phyloP scores from a whole-genome alignment of 2,797 vertebrate species.

The Mus spretus region DNA sequence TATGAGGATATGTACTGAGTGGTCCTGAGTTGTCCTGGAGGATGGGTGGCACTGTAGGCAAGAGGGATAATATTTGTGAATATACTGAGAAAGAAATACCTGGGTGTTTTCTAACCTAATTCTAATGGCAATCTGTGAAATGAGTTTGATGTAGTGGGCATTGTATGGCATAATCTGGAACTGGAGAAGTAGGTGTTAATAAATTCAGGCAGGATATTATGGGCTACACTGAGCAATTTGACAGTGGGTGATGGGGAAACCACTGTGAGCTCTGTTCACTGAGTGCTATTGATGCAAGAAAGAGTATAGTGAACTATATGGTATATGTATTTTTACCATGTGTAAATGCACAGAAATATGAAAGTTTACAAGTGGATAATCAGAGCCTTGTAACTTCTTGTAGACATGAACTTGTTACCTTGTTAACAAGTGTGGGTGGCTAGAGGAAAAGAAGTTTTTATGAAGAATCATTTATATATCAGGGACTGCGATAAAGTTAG shows the following conservation, averaged over 20 bases:
- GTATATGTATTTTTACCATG: not conserved
- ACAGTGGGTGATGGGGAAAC: not conserved
- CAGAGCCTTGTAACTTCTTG: not conserved
- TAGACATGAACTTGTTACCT: not conserved
- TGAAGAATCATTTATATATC: not conserved
- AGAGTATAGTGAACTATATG: not conserved
- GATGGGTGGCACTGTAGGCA: not conserved
- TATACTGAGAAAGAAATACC: not conserved
- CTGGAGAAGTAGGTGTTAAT: not conserved
- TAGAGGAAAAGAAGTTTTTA: not conserved
- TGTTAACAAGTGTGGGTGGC: not conserved
- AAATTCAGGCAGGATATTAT: not conserved
- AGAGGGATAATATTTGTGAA: not conserved
- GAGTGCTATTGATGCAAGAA: not conserved
- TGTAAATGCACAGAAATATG: not conserved
- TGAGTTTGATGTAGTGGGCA: not conserved
- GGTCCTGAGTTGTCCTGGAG: not conserved
- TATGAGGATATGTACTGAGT: not conserved
- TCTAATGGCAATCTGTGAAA: not conserved
- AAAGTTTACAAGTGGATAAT: not conserved
- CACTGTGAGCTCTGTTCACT: not conserved
- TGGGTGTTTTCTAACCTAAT: not conserved
- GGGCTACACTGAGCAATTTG: not conserved
- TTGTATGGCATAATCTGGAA: not conserved
- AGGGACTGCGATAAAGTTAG: not conserved